phyloP scores from a whole-genome alignment of 2,113 vertebrate species.

The Semnornis frantzii region DNA sequence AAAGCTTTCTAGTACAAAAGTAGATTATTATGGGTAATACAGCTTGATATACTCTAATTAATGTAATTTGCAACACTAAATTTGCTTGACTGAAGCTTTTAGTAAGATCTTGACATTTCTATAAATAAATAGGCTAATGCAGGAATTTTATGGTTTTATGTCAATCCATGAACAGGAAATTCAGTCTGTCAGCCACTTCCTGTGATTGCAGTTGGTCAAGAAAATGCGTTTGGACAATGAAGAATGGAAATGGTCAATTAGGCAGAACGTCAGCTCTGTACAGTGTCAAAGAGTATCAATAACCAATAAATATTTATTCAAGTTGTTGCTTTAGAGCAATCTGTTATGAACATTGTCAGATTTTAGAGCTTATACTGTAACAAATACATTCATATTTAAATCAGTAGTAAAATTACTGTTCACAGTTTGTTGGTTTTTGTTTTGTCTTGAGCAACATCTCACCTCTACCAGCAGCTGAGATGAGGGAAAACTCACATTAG shows the following conservation, averaged over 20 bases:
- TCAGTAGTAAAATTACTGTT: neutral
- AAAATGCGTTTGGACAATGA: neutral
- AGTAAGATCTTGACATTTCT: conserved; percentile 21
- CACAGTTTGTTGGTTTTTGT: neutral
- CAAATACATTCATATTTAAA: neutral
- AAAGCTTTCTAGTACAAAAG: conserved; percentile 25
- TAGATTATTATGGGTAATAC: conserved; percentile 19
- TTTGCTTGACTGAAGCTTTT: conserved; percentile 42
- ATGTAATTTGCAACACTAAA: conserved; percentile 30
- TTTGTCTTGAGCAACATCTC: neutral
- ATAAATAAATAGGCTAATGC: conserved; percentile 7
- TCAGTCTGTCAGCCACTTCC: neutral
- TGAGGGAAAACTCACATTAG: neutral
- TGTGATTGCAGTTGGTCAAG: neutral
- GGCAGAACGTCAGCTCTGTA: neutral
- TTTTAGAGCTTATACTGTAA: neutral
- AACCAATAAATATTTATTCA: conserved; percentile 6
- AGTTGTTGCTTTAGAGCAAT: neutral
- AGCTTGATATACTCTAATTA: conserved; percentile 34
- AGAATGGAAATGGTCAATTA: neutral
- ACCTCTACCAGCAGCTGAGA: neutral
- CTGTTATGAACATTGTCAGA: neutral
- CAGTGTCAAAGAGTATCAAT: neutral
- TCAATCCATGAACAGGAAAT: neutral
- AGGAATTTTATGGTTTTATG: conserved; percentile 9